phyloP scores from a whole-genome alignment of 1,140 invertebrate species.

The Drosophila pseudoananassae region DNA sequence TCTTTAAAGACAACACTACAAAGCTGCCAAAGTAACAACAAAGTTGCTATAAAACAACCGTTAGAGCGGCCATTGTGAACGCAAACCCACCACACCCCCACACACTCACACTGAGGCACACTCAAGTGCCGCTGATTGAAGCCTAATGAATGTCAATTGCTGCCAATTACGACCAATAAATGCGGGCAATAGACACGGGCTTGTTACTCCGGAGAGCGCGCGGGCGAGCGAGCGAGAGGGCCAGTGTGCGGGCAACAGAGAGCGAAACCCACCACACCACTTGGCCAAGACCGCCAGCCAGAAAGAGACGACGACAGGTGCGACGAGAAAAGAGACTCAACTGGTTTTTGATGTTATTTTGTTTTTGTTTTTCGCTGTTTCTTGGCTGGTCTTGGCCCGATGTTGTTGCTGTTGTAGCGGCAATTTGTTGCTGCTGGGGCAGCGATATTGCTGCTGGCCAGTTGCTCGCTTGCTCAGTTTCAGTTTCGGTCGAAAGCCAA shows the following conservation, averaged over 20 bases:
- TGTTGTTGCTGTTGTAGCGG: constrained; percentile 10
- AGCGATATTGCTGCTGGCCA: constrained; percentile 13
- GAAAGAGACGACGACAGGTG: constrained; percentile 74
- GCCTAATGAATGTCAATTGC: constrained; percentile 84
- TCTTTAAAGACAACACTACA: background rate
- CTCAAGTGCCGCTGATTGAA: constrained; percentile 62
- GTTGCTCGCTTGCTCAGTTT: constrained; percentile 3
- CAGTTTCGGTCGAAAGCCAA: constrained; percentile 80
- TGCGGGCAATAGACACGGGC: constrained; percentile 67
- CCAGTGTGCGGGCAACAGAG: constrained; percentile 1
- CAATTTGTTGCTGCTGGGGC: constrained; percentile 12
- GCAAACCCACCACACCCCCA: constrained; percentile 36
- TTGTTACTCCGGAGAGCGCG: constrained; percentile 5
- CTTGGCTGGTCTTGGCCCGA: constrained; percentile 6
- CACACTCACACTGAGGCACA: background rate
- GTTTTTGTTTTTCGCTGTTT: constrained; percentile 1
- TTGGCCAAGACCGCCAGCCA: constrained; percentile 27
- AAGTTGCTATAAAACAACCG: constrained; percentile 45
- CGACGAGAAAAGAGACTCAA: constrained; percentile 32
- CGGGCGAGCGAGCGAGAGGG: constrained; percentile 3
- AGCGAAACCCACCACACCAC: constrained; percentile 55
- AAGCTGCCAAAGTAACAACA: background rate
- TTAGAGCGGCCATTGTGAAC: constrained; percentile 48
- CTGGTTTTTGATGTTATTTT: constrained; percentile 36
- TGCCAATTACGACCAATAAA: constrained; percentile 83